Evolutionary conservation across 1,140 invertebrate species (phyloP), one percentile per base, ranked within the genome.

Genomic region (Tetramorium parvispinum): DNA sequence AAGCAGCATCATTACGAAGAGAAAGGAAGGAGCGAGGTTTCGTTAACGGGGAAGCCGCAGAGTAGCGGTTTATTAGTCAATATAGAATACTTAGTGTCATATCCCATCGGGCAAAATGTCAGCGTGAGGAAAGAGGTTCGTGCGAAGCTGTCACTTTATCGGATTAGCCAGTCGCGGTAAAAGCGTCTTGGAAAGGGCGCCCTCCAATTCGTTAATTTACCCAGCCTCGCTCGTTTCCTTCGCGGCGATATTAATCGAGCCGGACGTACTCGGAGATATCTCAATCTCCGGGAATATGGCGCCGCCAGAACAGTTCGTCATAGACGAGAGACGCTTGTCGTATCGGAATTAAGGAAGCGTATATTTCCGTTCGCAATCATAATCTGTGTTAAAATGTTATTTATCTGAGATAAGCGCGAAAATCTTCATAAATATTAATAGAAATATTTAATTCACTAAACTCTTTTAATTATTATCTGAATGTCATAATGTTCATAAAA

Each of bases 61-160:
- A 85, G 70, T 65, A 82, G 18, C 40, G 68, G 88, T 92, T 93
- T 93, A 94, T 94, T 93, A 92, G 91, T 91, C 89, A 92, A 91
- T 92, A 91, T 76, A 91, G 88, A 88, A 91, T 91, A 87, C 83
- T 91, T 85, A 89, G 79, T 81, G 92, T 92, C 93, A 93, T 93
- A 93, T 92, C 87, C 90, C 37, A 94, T 94, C 83, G 85, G 76
- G 78, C n/a, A 70, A 59, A 91, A 91, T 82, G 92, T 89, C 91
- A 87, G 71, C 85, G 70, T 57, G 87, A 89, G 78, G 63, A 89
- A 93, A 90, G 87, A 90, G 78, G 89, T 93, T 93, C 92, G 92
- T 92, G 92, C 91, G 86, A 92, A 91, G 82, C 87, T 75, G 85
- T 90, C 91, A 94, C 93, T 94, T 93, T 94, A 93, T 93, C 90